Evolutionary conservation across 1,140 invertebrate genomes (phyloP).

Genomic region (Brachionus paranguensis): DNA sequence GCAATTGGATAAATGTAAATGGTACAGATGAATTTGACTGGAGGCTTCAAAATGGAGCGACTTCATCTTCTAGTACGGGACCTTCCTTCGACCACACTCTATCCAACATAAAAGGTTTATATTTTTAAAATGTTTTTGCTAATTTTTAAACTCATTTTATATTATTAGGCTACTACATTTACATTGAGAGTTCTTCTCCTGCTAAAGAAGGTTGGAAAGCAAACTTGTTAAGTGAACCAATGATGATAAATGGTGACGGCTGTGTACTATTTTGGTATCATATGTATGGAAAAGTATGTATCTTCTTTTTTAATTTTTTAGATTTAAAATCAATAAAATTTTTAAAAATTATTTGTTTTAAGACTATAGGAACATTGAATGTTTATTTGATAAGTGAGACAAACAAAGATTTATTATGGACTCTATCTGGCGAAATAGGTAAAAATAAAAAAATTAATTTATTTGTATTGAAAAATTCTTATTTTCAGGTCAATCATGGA

Average conservation of each 20-base stretch:
- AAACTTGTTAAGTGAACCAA: not conserved
- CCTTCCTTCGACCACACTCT: constrained; percentile 62
- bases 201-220: not conserved
- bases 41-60: constrained; percentile 43
- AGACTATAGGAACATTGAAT: constrained; percentile 41
- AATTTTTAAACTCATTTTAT: not conserved
- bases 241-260: not conserved
- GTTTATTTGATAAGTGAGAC: constrained; percentile 3
- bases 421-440: not conserved
- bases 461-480: not conserved
- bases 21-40: constrained; percentile 47
- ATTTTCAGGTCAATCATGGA: constrained; percentile 1
- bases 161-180: constrained; percentile 42
- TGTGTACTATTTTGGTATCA: constrained; percentile 43
- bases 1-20: constrained; percentile 35
- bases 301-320: not conserved
- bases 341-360: not conserved
- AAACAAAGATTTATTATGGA: constrained; percentile 4
- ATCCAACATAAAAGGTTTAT: not conserved
- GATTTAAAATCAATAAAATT: not conserved
- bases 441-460: not conserved
- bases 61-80: constrained; percentile 45
- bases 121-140: not conserved
- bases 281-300: constrained; percentile 39
- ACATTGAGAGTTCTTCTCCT: constrained; percentile 36